phyloP scores from a whole-genome alignment of 2,888 invertebrate genomes.

The Trimorus sp. region DNA sequence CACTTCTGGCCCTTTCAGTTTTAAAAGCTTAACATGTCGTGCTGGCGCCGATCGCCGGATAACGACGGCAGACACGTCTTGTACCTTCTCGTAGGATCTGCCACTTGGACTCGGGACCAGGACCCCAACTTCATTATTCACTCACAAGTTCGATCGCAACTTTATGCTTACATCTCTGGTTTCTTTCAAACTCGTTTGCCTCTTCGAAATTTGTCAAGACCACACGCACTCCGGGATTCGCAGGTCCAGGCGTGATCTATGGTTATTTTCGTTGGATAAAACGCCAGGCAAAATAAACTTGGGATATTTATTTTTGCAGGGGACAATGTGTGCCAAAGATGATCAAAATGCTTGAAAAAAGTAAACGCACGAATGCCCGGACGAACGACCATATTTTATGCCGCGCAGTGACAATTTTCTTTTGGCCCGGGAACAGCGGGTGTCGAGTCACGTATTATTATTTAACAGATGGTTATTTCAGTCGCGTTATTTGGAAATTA shows the following conservation, averaged over 20 bases:
- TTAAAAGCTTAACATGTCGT: conserved; percentile 58
- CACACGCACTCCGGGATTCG: conserved; percentile 38
- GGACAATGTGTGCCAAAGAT: conserved; percentile 19
- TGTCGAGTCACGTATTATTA: conserved; percentile 14
- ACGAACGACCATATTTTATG: neutral
- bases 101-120: conserved; percentile 35
- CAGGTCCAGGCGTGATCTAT: conserved; percentile 16
- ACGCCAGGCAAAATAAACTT: conserved; percentile 44
- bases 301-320: conserved; percentile 35
- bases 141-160: conserved; percentile 40
- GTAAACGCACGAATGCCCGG: neutral
- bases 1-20: conserved; percentile 51
- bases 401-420: conserved; percentile 25
- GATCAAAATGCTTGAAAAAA: conserved; percentile 30
- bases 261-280: conserved; percentile 33
- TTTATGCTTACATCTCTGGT: conserved; percentile 32
- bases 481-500: too few relatives aligned
- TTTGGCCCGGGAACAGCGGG: conserved; percentile 42
- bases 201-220: conserved; percentile 58
- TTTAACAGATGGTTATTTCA: too few relatives aligned
- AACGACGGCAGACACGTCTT: conserved; percentile 68
- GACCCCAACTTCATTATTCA: conserved; percentile 60
- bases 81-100: conserved; percentile 62
- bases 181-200: conserved; percentile 28
- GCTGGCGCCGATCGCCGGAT: conserved; percentile 75